Base-by-base conservation (phyloP, 2,113 vertebrate genomes). In the Lampris megalopsis region DNA sequence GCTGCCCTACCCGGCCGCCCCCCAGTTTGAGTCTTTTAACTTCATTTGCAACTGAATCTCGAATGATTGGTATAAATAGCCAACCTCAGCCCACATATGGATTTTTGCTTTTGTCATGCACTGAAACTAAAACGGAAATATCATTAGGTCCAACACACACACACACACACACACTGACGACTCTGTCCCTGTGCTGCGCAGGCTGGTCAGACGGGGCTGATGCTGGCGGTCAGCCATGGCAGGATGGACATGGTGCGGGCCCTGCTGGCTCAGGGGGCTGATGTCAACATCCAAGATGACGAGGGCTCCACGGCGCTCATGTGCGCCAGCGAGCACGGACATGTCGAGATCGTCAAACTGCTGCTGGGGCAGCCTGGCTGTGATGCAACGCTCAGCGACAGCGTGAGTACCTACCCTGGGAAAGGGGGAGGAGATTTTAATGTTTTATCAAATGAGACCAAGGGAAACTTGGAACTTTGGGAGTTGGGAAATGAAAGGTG, bases 191-290 rank as follows among this genome's bases (percentile, higher is more conserved):
- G 53, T 45, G 52, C 9, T 5, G 6, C 24, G 24, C 89, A 99
- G 98, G 98, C 98, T 8, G 98, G 98, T 57, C 98, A 99, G 93
- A 99, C 98, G 0, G 98, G 96, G 4, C 93, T 99, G 90, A 99
- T 99, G 98, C 94, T 99, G 67, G 98, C 97, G 0, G 98, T 99
- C 91, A 99, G 98, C 69, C 98, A 99, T 0, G 98, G 98, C 3
- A 88, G 98, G 72, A 98, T 97, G 92, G 98, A 99, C 92, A 99
- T 99, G 98, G 98, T 98, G 8, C 97, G 93, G 87, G 97, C 96
- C 24, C 94, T 99, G 61, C 90, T 99, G 86, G 94, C 89, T 61
- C 97, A 97, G 57, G 94, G 95, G 3, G 97, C 97, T 3, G 96
- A 98, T 1, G 97, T 99, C 85, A 98, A 98, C 88, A 88, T 98